Evolutionary conservation across 2,888 invertebrate species (phyloP), one percentile per base, ranked within the genome.

Genomic region (Chirona hameri): DNA sequence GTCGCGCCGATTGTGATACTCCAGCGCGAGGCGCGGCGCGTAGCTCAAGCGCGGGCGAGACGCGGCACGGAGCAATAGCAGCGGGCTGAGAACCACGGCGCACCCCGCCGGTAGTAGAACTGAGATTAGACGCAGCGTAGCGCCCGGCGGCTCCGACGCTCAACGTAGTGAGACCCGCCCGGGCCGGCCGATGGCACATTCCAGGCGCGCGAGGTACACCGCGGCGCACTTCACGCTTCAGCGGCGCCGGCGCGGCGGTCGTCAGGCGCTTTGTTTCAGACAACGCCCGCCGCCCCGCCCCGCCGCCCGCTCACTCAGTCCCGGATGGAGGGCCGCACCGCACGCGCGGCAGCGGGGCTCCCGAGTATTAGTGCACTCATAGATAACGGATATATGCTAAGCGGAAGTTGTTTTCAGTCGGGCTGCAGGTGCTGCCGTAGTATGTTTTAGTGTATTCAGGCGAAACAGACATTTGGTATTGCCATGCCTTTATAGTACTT

Each of bases 401-500:
- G 72, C 72, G 39, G 39, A 31, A 21, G 0, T 18, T 21, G 10
- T 72, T 72, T n/a, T 21, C 72, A 18, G 31, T 39, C 10, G 18
- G 18, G 18, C 18, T 15, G 72, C 72, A 15, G 15, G 72, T 21
- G 31, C 72, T 31, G n/a, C 72, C 7, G 31, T 21, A 39, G 31
- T n/a, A 39, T 72, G 39, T 39, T 72, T 72, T 39, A 72, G 31
- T 5, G 72, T 18, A 72, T 12, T 39, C 72, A 72, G 29, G 15
- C 27, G 27, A 72, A 72, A 72, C 72, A 31, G 72, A 39, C 72
- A 39, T 72, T 72, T 72, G 31, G 39, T 72, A 72, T 72, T 72
- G 39, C 31, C 72, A 39, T n/a, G 39, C 72, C 72, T 72, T 72
- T 72, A 72, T 72, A 72, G 72, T 31, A 72, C 72, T 39, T 39